Base-by-base conservation (phyloP, 2,797 vertebrate genomes). In the Catharus ustulatus region DNA sequence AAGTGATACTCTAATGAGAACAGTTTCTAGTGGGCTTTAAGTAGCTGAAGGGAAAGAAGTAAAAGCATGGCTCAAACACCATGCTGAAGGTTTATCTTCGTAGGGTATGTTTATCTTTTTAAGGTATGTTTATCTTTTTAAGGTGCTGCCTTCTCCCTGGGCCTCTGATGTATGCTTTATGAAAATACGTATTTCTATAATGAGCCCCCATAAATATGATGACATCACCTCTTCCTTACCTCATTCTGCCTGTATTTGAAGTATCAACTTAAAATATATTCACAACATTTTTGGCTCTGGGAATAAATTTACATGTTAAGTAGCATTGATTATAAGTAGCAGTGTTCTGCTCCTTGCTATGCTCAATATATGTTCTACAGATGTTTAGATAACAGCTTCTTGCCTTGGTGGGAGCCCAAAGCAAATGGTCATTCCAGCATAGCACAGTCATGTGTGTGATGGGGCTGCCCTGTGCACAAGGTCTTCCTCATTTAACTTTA, bases 1-100 rank as follows among this genome's bases (percentile, higher is more conserved):
- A 84, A 89, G 84, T 85, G 79, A 86, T 58, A 24, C 72, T 49
- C 87, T 72, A 87, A 92, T 51, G 66, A 83, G 77, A 49, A 61
- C 11, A n/a, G 73, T 29, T 95, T 91, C 90, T 78, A 92, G 84
- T 84, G 43, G 59, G 66, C 46, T 94, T 52, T 92, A 95, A 75
- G 74, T 58, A 71, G 72, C 36, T 92, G 36, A 90, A 46, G 59
- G 29, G 29, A 92, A 94, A 72, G 52, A 45, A 66, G 63, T 58
- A 64, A 78, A 95, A 89, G 34, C 64, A 80, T 48, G 54, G 67
- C 54, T 64, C 2, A 23, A 94, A 75, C 83, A 43, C 30, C 9
- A n/a, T 9, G 13, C 43, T 61, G 87, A 78, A 91, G 55, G 6
- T 6, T 15, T 9, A 63, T 71, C 75, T 78, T 59, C 72, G 48